Evolutionary conservation across 2,797 vertebrate genomes (phyloP), one percentile per base, ranked within the genome.

Genomic region (Acrocephalus scirpaceus): DNA sequence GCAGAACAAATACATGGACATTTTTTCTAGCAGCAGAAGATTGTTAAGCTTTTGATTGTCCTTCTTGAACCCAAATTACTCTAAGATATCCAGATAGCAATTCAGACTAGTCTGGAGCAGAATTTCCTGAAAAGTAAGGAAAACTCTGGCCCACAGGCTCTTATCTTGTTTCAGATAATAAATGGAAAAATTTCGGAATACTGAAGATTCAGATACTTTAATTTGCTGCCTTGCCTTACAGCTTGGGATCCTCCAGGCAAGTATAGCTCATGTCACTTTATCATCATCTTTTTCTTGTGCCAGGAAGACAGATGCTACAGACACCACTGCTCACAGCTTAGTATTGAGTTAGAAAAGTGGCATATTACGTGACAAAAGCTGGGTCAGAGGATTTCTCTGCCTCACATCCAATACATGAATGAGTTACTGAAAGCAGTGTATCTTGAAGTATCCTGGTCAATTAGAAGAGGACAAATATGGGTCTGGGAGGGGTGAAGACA

Each of bases 381-480:
- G 38, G 10, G n/a, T 79, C 57, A 85, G 44, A 79, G 40, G 25
- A 72, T 89, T 88, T 83, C 47, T 86, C 58, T 86, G n/a, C 16
- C 30, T 86, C 38, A n/a, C 1, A 0, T 66, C 36, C 8, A 44
- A 14, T 16, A 61, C 7, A 14, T 0, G 2, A 71, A 14, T 50
- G 16, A 69, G 26, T 60, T 12, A 45, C 26, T 80, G 51, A 14
- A 69, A 62, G 30, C 36, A 29, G 38, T 19, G 9, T 70, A 50
- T 84, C 40, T 32, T 32, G 16, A 80, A 74, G 12, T 18, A 65
- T 50, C 3, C 5, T 58, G 11, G 29, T 29, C 62, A 62, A 58
- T 56, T 86, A 48, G 66, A 75, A 84, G 2, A 23, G 16, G 47
- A 32, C 2, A 69, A 60, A n/a, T n/a, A 32, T 13, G 8, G 5